A percentile compares a stretch with the other conserved stretches of the same genome.
Evolutionary conservation across 2,888 invertebrate genomes (phyloP).

Genomic region (Epirrhoe tristata): DNA sequence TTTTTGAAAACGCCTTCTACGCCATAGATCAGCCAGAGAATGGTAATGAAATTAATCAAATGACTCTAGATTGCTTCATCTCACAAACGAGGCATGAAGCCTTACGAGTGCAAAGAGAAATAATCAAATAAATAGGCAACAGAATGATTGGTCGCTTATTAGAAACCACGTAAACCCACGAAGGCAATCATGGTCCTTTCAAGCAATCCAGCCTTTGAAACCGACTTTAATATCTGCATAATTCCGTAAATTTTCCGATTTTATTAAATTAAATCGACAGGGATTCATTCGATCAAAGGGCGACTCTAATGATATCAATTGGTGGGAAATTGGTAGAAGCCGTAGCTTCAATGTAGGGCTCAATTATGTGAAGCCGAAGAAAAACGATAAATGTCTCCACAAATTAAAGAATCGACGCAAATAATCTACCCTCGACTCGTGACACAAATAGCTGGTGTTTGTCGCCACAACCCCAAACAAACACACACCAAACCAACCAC

Average conservation of each 20-base stretch:
- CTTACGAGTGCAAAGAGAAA: constrained; percentile 35
- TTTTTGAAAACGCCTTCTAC: too few relatives aligned
- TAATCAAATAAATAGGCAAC: constrained; percentile 23
- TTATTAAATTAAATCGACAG: constrained; percentile 72
- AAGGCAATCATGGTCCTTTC: constrained; percentile 28
- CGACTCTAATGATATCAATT: constrained; percentile 71
- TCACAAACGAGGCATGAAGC: constrained; percentile 8
- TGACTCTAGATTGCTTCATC: background rate
- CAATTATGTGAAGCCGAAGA: constrained; percentile 78
- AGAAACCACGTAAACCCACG: constrained; percentile 35
- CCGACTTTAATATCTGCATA: constrained; percentile 43
- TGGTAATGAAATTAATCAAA: background rate
- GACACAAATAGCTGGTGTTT: constrained; percentile 52
- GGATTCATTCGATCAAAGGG: constrained; percentile 72
- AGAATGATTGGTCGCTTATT: constrained; percentile 40
- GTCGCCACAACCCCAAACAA: constrained; percentile 9
- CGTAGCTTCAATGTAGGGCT: constrained; percentile 55
- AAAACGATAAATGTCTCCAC: constrained; percentile 75
- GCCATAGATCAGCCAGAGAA: background rate
- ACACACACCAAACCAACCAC: too few relatives aligned
- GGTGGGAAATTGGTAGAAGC: constrained; percentile 70
- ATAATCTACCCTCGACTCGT: constrained; percentile 58
- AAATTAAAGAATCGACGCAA: constrained; percentile 80
- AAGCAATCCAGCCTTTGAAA: constrained; percentile 37
- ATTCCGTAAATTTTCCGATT: constrained; percentile 55